Evolutionary conservation across 2,888 invertebrate genomes (phyloP).

Genomic region (Drosophila colorata): DNA sequence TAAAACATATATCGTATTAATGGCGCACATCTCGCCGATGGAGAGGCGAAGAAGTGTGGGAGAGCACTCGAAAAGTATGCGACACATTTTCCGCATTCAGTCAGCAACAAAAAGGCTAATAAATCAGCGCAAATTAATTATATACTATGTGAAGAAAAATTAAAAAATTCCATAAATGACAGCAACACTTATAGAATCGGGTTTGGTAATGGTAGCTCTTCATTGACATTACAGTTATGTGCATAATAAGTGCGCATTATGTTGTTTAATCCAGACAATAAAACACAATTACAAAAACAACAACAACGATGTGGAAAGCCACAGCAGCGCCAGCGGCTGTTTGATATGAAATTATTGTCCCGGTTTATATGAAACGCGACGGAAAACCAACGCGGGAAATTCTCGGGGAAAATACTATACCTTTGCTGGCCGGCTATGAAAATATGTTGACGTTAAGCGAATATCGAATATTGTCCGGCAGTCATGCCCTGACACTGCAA

Average conservation of each 20-base stretch:
- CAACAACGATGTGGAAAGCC: constrained; percentile 10
- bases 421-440: background rate
- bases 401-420: constrained; percentile 6
- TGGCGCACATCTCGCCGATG: constrained; percentile 7
- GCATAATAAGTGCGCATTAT: constrained; percentile 46
- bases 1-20: constrained; percentile 43
- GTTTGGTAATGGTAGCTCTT: constrained; percentile 4
- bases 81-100: constrained; percentile 25
- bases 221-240: constrained; percentile 59
- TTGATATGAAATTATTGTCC: constrained; percentile 31
- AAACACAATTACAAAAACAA: constrained; percentile 26
- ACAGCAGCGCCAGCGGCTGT: constrained; percentile 10
- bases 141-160: constrained; percentile 14
- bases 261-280: constrained; percentile 49
- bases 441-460: constrained; percentile 23
- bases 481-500: constrained; percentile 18
- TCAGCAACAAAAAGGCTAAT: constrained; percentile 44
- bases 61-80: constrained; percentile 16
- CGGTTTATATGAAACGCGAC: constrained; percentile 4
- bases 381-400: constrained; percentile 23
- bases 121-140: constrained; percentile 58
- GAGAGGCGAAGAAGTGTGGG: background rate
- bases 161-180: constrained; percentile 22
- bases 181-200: constrained; percentile 19
- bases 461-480: constrained; percentile 31